These are phyloP conservation scores for Siniperca obscura DNA, from an alignment of 2,797 vertebrate species.

Conservation along the genomic window DNA sequence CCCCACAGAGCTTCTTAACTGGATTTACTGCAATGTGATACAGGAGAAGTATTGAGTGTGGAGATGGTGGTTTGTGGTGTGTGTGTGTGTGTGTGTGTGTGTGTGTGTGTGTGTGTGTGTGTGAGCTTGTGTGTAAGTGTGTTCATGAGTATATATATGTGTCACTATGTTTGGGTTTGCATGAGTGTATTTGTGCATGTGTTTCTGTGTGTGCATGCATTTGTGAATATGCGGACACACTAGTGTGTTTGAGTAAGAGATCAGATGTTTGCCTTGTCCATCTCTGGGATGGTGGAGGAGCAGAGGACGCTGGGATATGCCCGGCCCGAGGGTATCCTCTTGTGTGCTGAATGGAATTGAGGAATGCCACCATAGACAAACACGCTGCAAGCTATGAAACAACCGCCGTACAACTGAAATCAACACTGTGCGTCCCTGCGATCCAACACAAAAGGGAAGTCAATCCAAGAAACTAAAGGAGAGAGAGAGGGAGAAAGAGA, in stretches of 20 bases:
- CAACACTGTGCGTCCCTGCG: constrained; percentile 76
- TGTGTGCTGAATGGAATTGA: constrained; percentile 78
- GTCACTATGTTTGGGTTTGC: constrained; percentile 10
- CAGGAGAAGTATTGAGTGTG: constrained; percentile 70
- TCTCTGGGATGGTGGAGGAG: constrained; percentile 62
- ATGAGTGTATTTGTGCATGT: constrained; percentile 14
- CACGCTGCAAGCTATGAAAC: constrained; percentile 85
- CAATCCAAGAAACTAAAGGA: constrained; percentile 77
- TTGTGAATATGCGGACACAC: constrained; percentile 38
- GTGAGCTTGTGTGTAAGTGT: constrained; percentile 8
- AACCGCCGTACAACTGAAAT: constrained; percentile 81
- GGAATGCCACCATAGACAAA: constrained; percentile 84
- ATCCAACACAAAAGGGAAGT: constrained; percentile 79
- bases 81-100: constrained; percentile 7
- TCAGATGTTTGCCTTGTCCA: constrained; percentile 75
- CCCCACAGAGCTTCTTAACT: constrained; percentile 78
- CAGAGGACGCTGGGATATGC: constrained; percentile 74
- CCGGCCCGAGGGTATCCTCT: constrained; percentile 73
- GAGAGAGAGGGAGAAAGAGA: constrained; percentile 42
- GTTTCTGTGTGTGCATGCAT: constrained; percentile 21
- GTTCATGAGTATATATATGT: constrained; percentile 11
- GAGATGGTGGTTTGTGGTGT: constrained; percentile 63
- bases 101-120: constrained; percentile 14
- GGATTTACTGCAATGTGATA: constrained; percentile 82
- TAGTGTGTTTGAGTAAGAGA: constrained; percentile 67